Conservation (phyloP, 1,140 invertebrate species). For the Apis laboriosa region DNA sequence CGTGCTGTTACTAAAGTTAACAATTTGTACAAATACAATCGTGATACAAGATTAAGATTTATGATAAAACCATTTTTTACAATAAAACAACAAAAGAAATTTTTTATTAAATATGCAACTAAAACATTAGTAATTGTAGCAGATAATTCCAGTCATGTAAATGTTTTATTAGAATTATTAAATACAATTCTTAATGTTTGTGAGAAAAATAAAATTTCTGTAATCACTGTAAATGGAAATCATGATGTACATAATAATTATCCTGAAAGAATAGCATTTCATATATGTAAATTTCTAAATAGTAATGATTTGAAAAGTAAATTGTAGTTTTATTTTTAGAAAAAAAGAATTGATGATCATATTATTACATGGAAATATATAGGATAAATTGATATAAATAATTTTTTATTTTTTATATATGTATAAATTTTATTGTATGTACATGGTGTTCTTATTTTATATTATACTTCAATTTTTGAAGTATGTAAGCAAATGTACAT, state of each 20-base stretch:
- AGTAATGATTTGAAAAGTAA: conserved; percentile 64
- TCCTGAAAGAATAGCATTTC: conserved; percentile 80
- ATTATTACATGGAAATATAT: not conserved
- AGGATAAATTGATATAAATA: not conserved
- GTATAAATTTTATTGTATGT: conserved; percentile 20
- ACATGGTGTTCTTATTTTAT: not conserved
- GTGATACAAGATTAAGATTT: conserved; percentile 72
- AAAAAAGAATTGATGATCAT: not conserved
- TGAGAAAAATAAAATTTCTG: conserved; percentile 48
- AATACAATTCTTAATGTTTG: not conserved
- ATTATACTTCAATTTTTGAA: not conserved
- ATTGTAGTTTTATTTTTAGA: conserved; percentile 50
- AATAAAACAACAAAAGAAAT: conserved; percentile 34
- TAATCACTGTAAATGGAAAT: conserved; percentile 81
- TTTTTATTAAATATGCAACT: conserved; percentile 58
- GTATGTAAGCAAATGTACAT: conserved; percentile 29
- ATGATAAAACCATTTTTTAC: conserved; percentile 45
- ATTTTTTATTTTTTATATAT: not conserved
- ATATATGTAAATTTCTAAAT: conserved; percentile 76
- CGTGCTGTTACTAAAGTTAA: conserved; percentile 75
- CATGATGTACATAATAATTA: conserved; percentile 85
- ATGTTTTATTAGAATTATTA: not conserved
- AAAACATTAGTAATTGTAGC: conserved; percentile 70
- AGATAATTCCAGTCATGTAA: conserved; percentile 43
- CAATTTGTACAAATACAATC: conserved; percentile 71